These are phyloP conservation scores for Tringa solitaria DNA, from an alignment of 2,113 vertebrate species.

Conservation along the genomic window DNA sequence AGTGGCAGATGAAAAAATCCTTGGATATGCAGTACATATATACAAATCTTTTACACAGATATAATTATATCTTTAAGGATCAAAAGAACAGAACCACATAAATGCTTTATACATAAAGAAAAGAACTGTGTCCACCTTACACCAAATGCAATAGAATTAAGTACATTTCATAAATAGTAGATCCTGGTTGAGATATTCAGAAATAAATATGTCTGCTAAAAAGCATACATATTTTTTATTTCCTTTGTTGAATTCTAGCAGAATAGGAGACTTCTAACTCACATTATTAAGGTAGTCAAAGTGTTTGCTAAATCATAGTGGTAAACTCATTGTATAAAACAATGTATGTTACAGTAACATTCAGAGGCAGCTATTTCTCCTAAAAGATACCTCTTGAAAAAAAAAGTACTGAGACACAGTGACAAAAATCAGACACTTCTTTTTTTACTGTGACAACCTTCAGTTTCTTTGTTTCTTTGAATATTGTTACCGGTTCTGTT, in stretches of 20 bases:
- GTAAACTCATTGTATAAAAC: neutral
- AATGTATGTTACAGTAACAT: neutral
- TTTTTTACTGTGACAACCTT: neutral
- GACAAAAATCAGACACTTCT: neutral
- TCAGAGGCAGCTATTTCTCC: neutral
- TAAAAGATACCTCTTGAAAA: neutral
- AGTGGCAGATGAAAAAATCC: neutral
- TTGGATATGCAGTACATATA: neutral
- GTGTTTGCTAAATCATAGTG: neutral
- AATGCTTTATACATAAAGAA: neutral
- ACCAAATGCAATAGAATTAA: neutral
- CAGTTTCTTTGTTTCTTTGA: conserved; percentile 7
- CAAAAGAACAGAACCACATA: neutral
- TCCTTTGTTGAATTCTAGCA: neutral
- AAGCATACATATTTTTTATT: neutral
- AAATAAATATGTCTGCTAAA: neutral
- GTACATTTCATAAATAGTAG: neutral
- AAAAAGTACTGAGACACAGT: neutral
- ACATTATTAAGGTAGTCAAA: neutral
- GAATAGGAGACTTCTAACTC: neutral
- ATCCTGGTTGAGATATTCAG: neutral
- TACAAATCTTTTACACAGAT: neutral
- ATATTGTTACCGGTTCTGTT: neutral
- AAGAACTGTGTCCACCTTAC: neutral
- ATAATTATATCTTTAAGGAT: neutral